These are phyloP conservation scores for Myiozetetes cayanensis DNA, from an alignment of 2,113 vertebrate species.

Conservation along the genomic window DNA sequence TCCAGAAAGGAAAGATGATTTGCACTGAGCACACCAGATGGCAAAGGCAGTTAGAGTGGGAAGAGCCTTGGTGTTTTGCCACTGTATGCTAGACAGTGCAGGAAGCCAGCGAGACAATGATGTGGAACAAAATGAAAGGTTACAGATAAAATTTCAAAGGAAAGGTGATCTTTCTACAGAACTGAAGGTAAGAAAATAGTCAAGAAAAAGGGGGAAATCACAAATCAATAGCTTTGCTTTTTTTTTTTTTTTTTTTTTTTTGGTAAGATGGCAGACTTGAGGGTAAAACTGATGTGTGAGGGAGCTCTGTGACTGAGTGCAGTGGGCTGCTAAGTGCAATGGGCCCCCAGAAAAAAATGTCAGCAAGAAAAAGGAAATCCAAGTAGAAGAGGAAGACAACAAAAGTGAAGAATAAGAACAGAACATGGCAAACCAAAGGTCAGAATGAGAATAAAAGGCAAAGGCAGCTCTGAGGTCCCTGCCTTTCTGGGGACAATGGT, in stretches of 20 bases:
- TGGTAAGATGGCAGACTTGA: neutral
- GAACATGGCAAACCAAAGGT: neutral
- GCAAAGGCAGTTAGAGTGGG: neutral
- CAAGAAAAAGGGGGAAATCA: neutral
- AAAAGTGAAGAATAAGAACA: neutral
- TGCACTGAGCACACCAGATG: neutral
- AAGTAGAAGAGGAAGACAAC: neutral
- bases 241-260: neutral
- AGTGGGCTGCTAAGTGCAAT: neutral
- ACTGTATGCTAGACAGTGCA: neutral
- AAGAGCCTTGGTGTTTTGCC: constrained; percentile 24
- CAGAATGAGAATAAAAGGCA: neutral
- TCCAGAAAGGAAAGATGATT: neutral
- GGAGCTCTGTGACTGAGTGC: neutral
- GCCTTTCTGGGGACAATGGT: neutral
- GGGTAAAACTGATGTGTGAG: neutral
- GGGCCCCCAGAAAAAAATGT: neutral
- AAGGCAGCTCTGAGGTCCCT: neutral
- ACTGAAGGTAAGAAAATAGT: neutral
- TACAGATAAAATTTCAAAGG: neutral
- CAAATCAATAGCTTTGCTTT: neutral
- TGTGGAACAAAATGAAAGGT: neutral
- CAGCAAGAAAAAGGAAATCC: neutral
- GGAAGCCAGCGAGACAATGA: neutral
- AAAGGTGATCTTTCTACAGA: neutral